A percentile compares a stretch with the other conserved stretches of the same genome.
phyloP scores from a whole-genome alignment of 2,888 invertebrate genomes.

The Plemyria rubiginata region DNA sequence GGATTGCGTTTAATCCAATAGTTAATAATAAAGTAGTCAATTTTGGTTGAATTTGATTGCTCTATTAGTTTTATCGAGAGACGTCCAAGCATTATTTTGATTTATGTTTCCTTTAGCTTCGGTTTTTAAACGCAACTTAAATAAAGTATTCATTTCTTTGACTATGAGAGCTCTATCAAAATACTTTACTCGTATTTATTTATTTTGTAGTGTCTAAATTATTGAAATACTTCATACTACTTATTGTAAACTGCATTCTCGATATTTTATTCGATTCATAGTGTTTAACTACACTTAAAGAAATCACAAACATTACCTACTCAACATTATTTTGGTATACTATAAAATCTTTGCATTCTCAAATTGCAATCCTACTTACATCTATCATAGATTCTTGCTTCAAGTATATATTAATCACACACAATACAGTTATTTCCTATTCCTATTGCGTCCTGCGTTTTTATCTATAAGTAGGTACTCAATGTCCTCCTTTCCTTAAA shows the following conservation, averaged over 20 bases:
- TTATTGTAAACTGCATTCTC: too few relatives aligned
- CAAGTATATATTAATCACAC: too few relatives aligned
- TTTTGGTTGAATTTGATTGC: constrained; percentile 48
- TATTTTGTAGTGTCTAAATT: too few relatives aligned
- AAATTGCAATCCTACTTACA: too few relatives aligned
- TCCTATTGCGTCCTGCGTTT: not conserved
- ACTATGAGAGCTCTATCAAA: not conserved
- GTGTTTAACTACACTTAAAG: too few relatives aligned
- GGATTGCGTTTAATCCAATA: constrained; percentile 60
- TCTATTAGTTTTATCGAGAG: constrained; percentile 47
- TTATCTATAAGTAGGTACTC: constrained; percentile 31
- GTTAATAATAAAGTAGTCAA: constrained; percentile 58
- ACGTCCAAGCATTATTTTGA: constrained; percentile 24
- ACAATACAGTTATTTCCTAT: too few relatives aligned
- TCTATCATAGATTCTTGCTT: too few relatives aligned
- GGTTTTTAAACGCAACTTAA: not conserved
- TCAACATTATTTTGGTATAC: too few relatives aligned
- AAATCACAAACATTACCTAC: too few relatives aligned
- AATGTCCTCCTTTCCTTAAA: constrained; percentile 31
- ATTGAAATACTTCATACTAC: too few relatives aligned
- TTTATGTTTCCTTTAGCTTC: constrained; percentile 25
- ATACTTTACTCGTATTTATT: not conserved
- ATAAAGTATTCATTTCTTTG: not conserved
- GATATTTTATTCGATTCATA: too few relatives aligned
- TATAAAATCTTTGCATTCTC: too few relatives aligned